These are phyloP conservation scores for Threskiornis aethiopicus DNA, from an alignment of 2,797 vertebrate genomes.

Conservation along the genomic window DNA sequence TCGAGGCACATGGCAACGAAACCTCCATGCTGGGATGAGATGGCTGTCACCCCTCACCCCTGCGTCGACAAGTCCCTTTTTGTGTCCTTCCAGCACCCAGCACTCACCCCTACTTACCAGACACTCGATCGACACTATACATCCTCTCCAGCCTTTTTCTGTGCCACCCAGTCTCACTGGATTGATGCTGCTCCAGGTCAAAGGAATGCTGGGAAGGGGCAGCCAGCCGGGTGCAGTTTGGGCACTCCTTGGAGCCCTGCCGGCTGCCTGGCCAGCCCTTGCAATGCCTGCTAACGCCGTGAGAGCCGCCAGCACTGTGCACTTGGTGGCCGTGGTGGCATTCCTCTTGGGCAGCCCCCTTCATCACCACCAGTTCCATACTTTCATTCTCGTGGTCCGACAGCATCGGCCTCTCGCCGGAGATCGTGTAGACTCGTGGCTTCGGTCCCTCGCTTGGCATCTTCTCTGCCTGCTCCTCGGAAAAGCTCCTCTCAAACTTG, in stretches of 20 bases:
- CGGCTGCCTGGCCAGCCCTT: constrained; percentile 82
- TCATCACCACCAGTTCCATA: constrained; percentile 89
- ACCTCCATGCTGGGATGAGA: background rate
- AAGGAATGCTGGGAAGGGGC: constrained; percentile 82
- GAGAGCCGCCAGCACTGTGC: constrained; percentile 80
- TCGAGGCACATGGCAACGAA: fast-evolving
- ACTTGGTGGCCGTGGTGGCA: constrained; percentile 80
- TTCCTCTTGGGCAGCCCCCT: constrained; percentile 70
- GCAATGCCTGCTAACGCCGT: constrained; percentile 77
- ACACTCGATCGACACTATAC: constrained; percentile 90
- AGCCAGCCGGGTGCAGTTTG: constrained; percentile 76
- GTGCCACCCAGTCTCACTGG: constrained; percentile 69
- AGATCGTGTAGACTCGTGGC: constrained; percentile 91
- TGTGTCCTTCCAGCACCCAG: background rate
- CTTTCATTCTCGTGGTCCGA: constrained; percentile 81
- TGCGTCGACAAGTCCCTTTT: background rate
- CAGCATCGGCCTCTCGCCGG: constrained; percentile 86
- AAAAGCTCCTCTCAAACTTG: constrained; percentile 83
- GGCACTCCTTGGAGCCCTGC: constrained; percentile 85
- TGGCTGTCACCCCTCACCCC: fast-evolving
- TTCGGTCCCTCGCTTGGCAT: constrained; percentile 71
- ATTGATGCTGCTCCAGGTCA: constrained; percentile 85
- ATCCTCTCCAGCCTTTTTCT: constrained; percentile 93
- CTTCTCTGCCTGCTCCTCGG: constrained; percentile 76
- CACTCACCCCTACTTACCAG: constrained; percentile 76